Percentiles rank a stretch among this genome's conserved stretches.
Conservation (phyloP, 2,113 vertebrate genomes). For the Bubo blakistoni region DNA sequence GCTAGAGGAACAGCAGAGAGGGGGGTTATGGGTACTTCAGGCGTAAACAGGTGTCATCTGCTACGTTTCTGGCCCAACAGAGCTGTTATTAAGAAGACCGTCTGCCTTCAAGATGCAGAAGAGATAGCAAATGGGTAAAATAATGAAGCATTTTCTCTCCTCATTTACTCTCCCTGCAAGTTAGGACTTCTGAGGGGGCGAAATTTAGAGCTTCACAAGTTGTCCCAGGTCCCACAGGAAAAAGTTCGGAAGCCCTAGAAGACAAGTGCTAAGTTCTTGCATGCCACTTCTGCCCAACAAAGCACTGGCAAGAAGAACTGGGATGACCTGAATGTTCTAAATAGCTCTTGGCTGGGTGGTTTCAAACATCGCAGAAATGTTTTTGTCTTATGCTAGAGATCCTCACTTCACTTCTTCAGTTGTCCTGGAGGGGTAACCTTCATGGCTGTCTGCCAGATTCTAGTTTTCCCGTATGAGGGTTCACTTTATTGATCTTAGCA, state of each 20-base stretch:
- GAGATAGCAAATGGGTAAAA: background rate
- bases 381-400: background rate
- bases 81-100: background rate
- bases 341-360: background rate
- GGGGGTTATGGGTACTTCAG: background rate
- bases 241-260: background rate
- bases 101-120: background rate
- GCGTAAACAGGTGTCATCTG: background rate
- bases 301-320: background rate
- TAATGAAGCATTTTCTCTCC: background rate
- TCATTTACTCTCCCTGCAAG: background rate
- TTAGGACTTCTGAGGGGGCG: background rate
- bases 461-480: background rate
- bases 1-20: background rate
- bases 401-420: background rate
- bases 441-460: background rate
- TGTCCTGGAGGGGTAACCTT: background rate
- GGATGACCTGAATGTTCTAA: background rate
- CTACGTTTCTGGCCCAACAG: background rate
- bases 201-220: background rate
- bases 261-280: background rate
- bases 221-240: background rate
- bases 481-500: background rate
- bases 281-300: background rate
- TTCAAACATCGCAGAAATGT: background rate